phyloP scores from a whole-genome alignment of 2,888 invertebrate species.

The Pyrgus malvae region DNA sequence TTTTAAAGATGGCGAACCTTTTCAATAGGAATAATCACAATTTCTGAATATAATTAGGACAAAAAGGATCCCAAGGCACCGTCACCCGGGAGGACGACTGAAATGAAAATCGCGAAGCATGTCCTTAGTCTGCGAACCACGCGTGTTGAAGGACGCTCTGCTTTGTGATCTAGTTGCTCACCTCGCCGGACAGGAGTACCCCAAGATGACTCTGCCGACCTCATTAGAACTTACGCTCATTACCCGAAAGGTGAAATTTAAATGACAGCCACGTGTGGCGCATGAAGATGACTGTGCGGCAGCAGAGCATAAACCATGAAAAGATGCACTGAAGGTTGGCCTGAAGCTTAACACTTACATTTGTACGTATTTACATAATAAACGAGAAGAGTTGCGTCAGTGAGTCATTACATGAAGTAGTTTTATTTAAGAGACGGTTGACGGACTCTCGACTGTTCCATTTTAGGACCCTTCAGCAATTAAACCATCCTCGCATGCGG shows the following conservation, averaged over 20 bases:
- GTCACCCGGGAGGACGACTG: conserved; percentile 54
- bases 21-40: conserved; percentile 3
- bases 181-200: conserved; percentile 48
- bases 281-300: conserved; percentile 60
- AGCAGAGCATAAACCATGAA: conserved; percentile 75
- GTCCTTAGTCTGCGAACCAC: conserved; percentile 61
- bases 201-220: conserved; percentile 4
- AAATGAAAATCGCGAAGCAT: conserved; percentile 62
- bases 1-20: conserved; percentile 2
- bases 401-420: conserved; percentile 24
- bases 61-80: conserved; percentile 40
- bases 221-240: conserved; percentile 3
- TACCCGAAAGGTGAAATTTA: conserved; percentile 41
- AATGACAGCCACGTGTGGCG: conserved; percentile 40
- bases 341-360: conserved; percentile 29
- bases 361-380: conserved; percentile 28
- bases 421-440: conserved; percentile 14
- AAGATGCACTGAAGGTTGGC: conserved; percentile 38
- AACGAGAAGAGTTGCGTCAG: conserved; percentile 23
- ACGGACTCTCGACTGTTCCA: conserved; percentile 20
- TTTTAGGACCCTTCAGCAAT: conserved; percentile 43
- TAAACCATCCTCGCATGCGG: conserved; percentile 56
- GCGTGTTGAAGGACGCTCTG: conserved; percentile 69
- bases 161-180: conserved; percentile 71
- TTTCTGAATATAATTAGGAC: conserved; percentile 18